Conservation (phyloP, 2,113 vertebrate genomes). For the Dendropsophus ebraccatus region DNA sequence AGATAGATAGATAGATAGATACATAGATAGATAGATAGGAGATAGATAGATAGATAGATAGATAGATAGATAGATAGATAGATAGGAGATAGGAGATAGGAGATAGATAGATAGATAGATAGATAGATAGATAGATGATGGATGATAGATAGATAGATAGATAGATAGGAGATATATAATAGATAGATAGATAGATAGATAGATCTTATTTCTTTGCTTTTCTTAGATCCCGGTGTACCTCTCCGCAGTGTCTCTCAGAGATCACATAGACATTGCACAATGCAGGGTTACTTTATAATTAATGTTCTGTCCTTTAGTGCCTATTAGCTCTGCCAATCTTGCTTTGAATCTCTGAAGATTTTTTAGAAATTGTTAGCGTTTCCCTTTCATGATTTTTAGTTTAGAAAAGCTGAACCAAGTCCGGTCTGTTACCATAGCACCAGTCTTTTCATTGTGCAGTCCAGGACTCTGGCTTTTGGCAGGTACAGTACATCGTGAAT, state of each 20-base stretch:
- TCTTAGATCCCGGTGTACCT: background rate
- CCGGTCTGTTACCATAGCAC: slow-evolving; percentile 14
- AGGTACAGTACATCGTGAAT: background rate
- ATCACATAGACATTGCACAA: background rate
- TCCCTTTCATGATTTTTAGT: slow-evolving; percentile 15
- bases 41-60: too few relatives aligned
- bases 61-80: background rate
- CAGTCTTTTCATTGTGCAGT: background rate
- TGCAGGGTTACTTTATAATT: background rate
- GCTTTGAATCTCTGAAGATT: background rate
- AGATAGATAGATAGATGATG: too few relatives aligned
- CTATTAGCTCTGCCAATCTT: background rate
- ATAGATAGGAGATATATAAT: too few relatives aligned
- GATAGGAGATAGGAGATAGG: too few relatives aligned
- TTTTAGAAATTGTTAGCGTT: background rate
- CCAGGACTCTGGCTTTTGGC: background rate
- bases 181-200: background rate
- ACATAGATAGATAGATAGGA: background rate
- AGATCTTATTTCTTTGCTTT: background rate
- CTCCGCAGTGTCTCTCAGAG: background rate
- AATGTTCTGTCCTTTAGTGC: background rate
- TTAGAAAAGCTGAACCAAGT: slow-evolving; percentile 1
- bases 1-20: too few relatives aligned
- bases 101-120: too few relatives aligned
- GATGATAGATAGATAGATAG: background rate